These are phyloP conservation scores for Tigriopus californicus DNA, from an alignment of 2,888 invertebrate genomes.

Conservation along the genomic window DNA sequence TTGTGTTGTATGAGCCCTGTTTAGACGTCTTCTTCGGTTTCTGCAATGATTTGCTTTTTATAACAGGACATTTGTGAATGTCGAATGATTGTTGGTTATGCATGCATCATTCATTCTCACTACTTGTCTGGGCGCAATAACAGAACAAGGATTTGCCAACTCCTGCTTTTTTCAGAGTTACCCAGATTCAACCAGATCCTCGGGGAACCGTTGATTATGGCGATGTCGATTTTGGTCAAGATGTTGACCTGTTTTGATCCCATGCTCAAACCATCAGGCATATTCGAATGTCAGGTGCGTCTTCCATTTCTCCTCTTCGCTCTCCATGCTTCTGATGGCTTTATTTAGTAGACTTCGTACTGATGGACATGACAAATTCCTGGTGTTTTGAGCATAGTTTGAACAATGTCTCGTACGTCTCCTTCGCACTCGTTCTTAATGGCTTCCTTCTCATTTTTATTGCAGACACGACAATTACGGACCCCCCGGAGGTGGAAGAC, in stretches of 20 bases:
- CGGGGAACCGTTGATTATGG: slow-evolving; percentile 68
- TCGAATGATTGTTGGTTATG: neutral
- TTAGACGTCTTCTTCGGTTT: neutral
- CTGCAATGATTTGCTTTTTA: neutral
- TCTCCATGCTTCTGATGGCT: neutral
- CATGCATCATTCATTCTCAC: no score
- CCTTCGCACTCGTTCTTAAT: neutral
- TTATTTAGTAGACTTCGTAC: slow-evolving; percentile 5
- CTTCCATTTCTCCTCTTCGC: neutral
- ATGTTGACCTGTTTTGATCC: slow-evolving; percentile 51
- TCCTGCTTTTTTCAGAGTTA: neutral
- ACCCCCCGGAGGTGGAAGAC: slow-evolving; percentile 45
- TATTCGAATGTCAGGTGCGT: slow-evolving; percentile 17
- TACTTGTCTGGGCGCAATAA: no score
- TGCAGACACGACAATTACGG: slow-evolving; percentile 14
- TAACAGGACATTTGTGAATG: no score
- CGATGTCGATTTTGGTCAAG: slow-evolving; percentile 69
- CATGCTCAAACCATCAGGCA: slow-evolving; percentile 10
- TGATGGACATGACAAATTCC: slow-evolving; percentile 4
- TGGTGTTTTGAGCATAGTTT: neutral
- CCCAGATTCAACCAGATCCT: slow-evolving; percentile 25
- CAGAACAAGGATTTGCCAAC: neutral
- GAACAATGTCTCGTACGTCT: neutral
- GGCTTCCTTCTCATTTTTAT: slow-evolving; percentile 2
- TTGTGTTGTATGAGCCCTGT: neutral